These are phyloP conservation scores for Pomacea canaliculata DNA, from an alignment of 2,888 invertebrate genomes.

Conservation along the genomic window DNA sequence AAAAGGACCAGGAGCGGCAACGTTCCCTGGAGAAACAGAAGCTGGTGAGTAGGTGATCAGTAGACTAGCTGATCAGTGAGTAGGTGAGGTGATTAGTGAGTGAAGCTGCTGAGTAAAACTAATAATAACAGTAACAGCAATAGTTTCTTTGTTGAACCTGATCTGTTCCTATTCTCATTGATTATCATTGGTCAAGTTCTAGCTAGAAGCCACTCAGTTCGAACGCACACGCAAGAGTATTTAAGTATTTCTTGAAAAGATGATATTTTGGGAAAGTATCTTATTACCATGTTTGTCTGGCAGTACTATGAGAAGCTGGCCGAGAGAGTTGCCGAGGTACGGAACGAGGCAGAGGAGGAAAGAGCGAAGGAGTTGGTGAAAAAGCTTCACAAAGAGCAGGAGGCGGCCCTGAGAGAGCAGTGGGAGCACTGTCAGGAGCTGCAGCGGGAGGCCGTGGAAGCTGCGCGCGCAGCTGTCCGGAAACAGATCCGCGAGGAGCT, in stretches of 20 bases:
- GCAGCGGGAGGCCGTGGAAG: slow-evolving; percentile 54
- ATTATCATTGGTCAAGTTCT: too few relatives aligned
- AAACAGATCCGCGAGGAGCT: slow-evolving; percentile 54
- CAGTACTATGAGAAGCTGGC: slow-evolving; percentile 60
- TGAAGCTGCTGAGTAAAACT: too few relatives aligned
- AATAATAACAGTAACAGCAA: too few relatives aligned
- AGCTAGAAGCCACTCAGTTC: too few relatives aligned
- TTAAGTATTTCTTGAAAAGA: too few relatives aligned
- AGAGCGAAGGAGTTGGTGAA: slow-evolving; percentile 53
- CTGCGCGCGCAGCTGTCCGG: slow-evolving; percentile 51
- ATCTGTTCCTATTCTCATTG: too few relatives aligned
- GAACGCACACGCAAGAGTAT: too few relatives aligned
- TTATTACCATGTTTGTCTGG: too few relatives aligned
- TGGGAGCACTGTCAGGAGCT: slow-evolving; percentile 58
- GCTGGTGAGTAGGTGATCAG: slow-evolving; percentile 43
- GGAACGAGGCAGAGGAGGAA: slow-evolving; percentile 61
- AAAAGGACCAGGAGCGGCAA: slow-evolving; percentile 56
- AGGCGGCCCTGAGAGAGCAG: slow-evolving; percentile 56
- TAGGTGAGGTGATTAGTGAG: too few relatives aligned
- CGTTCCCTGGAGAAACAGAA: slow-evolving; percentile 56
- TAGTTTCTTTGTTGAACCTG: too few relatives aligned
- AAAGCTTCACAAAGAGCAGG: slow-evolving; percentile 52
- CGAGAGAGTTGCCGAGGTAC: slow-evolving; percentile 53
- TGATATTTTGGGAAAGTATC: too few relatives aligned
- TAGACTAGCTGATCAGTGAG: too few relatives aligned